Evolutionary conservation across 1,140 invertebrate species (phyloP).

Genomic region (Drosophila repleta): DNA sequence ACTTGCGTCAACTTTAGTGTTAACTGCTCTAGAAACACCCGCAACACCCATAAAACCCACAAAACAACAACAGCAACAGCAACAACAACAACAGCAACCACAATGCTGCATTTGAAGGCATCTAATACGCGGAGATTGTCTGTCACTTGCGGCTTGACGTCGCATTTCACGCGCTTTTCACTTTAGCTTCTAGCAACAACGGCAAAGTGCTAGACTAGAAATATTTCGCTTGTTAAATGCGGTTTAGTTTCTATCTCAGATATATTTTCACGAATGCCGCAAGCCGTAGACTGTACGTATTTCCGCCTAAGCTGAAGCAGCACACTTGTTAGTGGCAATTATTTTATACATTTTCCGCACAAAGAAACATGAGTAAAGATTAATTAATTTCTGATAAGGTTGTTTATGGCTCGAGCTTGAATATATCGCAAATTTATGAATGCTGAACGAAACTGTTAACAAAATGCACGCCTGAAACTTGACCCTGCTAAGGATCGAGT

Average conservation of each 20-base stretch:
- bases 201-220: constrained; percentile 34
- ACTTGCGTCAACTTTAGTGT: constrained; percentile 30
- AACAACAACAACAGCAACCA: constrained; percentile 26
- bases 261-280: background rate
- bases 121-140: constrained; percentile 41
- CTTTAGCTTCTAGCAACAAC: constrained; percentile 33
- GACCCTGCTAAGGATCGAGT: too few relatives aligned
- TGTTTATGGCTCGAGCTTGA: too few relatives aligned
- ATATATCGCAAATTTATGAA: too few relatives aligned
- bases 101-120: constrained; percentile 22
- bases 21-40: constrained; percentile 29
- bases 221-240: constrained; percentile 15
- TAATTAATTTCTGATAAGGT: too few relatives aligned
- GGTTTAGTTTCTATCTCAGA: background rate
- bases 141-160: constrained; percentile 51
- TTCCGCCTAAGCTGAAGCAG: too few relatives aligned
- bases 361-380: too few relatives aligned
- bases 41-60: constrained; percentile 12
- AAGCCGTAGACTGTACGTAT: too few relatives aligned
- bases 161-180: constrained; percentile 64
- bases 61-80: constrained; percentile 9
- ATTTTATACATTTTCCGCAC: too few relatives aligned
- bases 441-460: too few relatives aligned
- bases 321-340: too few relatives aligned
- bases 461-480: too few relatives aligned